These are phyloP conservation scores for Philopotamus ludificatus DNA, from an alignment of 1,140 invertebrate genomes.

Conservation along the genomic window DNA sequence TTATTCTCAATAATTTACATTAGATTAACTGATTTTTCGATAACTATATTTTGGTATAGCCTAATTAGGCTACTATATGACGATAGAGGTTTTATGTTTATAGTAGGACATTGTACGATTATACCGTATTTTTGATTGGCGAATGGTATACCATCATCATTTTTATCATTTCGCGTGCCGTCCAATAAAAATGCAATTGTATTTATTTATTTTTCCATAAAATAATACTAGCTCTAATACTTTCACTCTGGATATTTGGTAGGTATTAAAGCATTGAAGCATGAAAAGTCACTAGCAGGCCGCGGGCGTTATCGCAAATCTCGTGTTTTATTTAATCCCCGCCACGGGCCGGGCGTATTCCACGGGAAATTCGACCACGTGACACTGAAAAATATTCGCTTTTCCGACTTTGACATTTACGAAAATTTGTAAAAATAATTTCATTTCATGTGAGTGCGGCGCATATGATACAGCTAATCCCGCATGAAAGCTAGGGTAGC, in stretches of 20 bases:
- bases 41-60: too few species aligned
- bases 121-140: too few species aligned
- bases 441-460: too few species aligned
- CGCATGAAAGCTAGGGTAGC: not conserved
- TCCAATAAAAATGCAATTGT: constrained; percentile 6
- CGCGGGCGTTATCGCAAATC: not conserved
- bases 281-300: not conserved
- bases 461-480: not conserved
- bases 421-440: not conserved
- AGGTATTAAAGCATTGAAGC: not conserved
- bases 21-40: too few species aligned
- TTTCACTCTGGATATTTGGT: not conserved
- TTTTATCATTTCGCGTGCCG: not conserved
- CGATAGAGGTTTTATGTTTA: too few species aligned
- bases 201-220: not conserved
- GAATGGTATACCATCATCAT: not conserved
- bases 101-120: too few species aligned
- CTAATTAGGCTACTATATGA: too few species aligned
- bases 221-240: not conserved
- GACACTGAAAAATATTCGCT: too few species aligned
- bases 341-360: too few species aligned
- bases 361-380: too few species aligned
- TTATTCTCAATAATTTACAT: too few species aligned
- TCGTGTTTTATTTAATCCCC: constrained; percentile 1
- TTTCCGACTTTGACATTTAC: not conserved